phyloP scores from a whole-genome alignment of 2,888 invertebrate genomes.

The Entomobrya proxima region DNA sequence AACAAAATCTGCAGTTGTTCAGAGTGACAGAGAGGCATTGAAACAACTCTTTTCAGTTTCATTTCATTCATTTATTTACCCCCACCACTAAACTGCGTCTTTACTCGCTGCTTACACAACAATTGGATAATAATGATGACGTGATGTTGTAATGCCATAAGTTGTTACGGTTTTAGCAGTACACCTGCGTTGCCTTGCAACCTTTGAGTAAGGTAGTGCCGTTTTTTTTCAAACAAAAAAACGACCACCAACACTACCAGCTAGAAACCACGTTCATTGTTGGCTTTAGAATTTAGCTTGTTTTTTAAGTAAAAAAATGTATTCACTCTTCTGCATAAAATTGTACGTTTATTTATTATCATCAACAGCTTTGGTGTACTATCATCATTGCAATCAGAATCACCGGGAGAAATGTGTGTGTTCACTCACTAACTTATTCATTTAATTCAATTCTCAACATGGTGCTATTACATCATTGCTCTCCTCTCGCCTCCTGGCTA shows the following conservation, averaged over 20 bases:
- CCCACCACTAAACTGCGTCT: neutral
- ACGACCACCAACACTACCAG: too few species aligned
- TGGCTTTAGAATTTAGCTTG: neutral
- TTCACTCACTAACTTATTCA: neutral
- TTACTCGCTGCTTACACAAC: too few species aligned
- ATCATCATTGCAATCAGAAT: constrained; percentile 32
- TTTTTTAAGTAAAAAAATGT: neutral
- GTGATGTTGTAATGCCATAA: too few species aligned
- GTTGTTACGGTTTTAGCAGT: too few species aligned
- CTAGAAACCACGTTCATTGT: too few species aligned
- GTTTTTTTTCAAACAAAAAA: too few species aligned
- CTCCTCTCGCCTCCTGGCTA: neutral
- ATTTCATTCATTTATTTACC: constrained; percentile 53
- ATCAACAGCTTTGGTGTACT: too few species aligned
- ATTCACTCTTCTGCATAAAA: neutral
- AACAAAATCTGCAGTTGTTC: too few species aligned
- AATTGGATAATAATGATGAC: too few species aligned
- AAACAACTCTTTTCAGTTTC: constrained; percentile 17
- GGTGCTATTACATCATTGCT: neutral
- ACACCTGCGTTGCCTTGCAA: too few species aligned
- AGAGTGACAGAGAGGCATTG: too few species aligned
- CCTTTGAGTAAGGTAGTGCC: too few species aligned
- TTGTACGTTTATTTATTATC: neutral
- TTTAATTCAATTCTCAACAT: neutral
- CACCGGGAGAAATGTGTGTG: constrained; percentile 19